Conservation (phyloP, 2,113 vertebrate genomes). For the Lates calcarifer region DNA sequence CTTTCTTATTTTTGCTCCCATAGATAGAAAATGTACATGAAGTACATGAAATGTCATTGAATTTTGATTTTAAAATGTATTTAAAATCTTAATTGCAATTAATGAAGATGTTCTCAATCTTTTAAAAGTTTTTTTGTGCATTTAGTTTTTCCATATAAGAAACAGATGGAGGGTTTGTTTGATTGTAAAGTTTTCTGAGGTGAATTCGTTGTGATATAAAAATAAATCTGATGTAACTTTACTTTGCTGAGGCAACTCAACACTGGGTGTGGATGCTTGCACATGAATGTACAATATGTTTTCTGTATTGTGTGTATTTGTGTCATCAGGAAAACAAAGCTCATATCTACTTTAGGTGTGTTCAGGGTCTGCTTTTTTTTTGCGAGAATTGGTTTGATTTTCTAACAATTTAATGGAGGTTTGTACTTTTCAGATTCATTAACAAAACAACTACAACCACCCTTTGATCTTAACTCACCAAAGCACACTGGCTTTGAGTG, state of each 20-base stretch:
- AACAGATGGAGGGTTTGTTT: background rate
- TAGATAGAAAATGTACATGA: background rate
- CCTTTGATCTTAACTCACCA: constrained; percentile 21
- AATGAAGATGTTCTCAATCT: background rate
- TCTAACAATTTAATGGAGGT: constrained; percentile 2
- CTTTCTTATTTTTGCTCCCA: background rate
- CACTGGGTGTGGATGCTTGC: background rate
- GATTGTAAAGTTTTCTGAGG: background rate
- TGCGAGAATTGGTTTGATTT: background rate
- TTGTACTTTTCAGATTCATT: constrained; percentile 24
- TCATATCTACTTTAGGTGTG: background rate
- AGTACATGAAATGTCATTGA: background rate
- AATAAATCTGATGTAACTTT: background rate
- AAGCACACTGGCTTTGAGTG: constrained; percentile 24
- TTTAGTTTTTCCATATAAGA: background rate
- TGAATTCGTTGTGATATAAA: background rate
- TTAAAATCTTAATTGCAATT: no score
- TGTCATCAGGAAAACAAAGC: background rate
- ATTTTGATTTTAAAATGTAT: no score
- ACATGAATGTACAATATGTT: background rate
- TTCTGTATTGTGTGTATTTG: background rate
- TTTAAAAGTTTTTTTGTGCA: background rate
- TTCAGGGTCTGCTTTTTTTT: background rate
- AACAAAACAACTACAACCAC: constrained; percentile 24
- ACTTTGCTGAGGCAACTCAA: background rate